Evolutionary conservation across 2,113 vertebrate genomes (phyloP).

Genomic region (Lepus timidus): DNA sequence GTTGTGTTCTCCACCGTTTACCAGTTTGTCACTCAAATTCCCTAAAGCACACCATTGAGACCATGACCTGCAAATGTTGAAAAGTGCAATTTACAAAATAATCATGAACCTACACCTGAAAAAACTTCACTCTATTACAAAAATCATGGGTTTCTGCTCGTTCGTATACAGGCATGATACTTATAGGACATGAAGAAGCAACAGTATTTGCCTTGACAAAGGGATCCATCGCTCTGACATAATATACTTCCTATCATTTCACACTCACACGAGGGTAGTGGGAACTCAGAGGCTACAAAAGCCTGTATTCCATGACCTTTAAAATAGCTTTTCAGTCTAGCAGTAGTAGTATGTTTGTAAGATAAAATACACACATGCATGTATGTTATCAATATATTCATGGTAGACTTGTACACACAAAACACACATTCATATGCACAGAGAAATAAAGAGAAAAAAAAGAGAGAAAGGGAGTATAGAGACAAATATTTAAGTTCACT

Average conservation of each 20-base stretch:
- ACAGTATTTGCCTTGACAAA: neutral
- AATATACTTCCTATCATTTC: neutral
- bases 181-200: neutral
- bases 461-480: neutral
- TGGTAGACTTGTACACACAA: neutral
- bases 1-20: neutral
- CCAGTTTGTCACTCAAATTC: neutral
- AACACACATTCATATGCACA: neutral
- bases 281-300: neutral
- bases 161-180: neutral
- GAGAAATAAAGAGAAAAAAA: neutral
- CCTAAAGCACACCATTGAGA: neutral
- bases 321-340: neutral
- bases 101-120: neutral
- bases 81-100: neutral
- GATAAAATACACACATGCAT: neutral
- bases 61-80: neutral
- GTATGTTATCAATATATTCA: neutral
- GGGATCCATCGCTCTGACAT: neutral
- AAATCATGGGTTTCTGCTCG: neutral
- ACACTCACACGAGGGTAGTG: neutral
- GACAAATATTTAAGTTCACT: constrained; percentile 2
- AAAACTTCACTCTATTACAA: neutral
- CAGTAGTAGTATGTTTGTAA: neutral
- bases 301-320: neutral